Percentiles rank a stretch among this genome's conserved stretches.
Evolutionary conservation across 2,113 vertebrate genomes (phyloP).

Genomic region (Pontoporia blainvillei): DNA sequence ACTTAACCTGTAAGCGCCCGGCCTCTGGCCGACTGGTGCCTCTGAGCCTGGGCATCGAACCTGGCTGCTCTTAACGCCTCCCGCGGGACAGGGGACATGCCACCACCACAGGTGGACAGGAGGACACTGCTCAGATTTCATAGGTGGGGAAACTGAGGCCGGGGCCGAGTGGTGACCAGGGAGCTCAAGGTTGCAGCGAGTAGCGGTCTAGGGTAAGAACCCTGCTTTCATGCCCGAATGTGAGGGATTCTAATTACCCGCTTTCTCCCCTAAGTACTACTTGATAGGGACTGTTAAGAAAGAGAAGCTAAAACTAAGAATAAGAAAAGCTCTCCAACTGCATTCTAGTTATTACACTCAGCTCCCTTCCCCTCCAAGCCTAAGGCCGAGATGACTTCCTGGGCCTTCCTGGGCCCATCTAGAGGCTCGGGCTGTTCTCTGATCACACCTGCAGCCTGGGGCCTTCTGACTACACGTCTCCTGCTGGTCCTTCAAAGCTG

Average conservation of each 20-base stretch:
- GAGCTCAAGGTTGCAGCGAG: not conserved
- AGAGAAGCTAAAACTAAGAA: slow-evolving; percentile 34
- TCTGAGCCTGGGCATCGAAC: fast-evolving
- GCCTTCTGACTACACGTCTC: not conserved
- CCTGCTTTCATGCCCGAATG: not conserved
- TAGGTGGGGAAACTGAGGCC: not conserved
- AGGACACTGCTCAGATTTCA: not conserved
- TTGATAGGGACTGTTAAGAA: slow-evolving; percentile 9
- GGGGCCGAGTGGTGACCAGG: not conserved
- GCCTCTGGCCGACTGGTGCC: slow-evolving; percentile 46
- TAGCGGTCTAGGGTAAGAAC: not conserved
- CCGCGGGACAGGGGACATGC: fast-evolving
- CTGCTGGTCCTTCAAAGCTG: not conserved
- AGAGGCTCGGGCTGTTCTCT: not conserved
- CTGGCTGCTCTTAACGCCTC: not conserved
- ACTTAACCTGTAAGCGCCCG: slow-evolving; percentile 62
- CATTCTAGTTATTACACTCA: not conserved
- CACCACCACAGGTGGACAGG: not conserved
- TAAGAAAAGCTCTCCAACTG: not conserved
- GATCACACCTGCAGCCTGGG: not conserved
- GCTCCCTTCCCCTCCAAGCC: not conserved
- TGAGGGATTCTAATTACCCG: slow-evolving; percentile 30
- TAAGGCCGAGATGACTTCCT: not conserved
- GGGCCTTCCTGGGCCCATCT: not conserved
- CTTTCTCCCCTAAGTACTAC: slow-evolving; percentile 2